Conservation (phyloP, 2,113 vertebrate genomes). For the Saccopteryx bilineata region DNA sequence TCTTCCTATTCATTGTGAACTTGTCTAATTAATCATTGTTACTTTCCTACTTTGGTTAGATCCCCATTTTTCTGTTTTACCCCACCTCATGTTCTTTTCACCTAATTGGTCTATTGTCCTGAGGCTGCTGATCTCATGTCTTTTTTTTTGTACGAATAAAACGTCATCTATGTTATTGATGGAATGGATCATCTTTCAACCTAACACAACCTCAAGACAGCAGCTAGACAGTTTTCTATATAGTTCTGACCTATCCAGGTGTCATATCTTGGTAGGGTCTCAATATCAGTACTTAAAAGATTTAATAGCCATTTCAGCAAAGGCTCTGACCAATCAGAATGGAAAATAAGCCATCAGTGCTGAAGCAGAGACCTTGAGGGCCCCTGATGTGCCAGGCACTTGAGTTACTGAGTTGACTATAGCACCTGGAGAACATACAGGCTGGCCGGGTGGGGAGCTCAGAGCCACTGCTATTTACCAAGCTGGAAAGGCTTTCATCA, state of each 20-base stretch:
- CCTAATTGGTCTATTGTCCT: neutral
- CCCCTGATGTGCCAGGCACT: neutral
- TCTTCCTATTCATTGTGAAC: neutral
- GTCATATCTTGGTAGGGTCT: constrained; percentile 8
- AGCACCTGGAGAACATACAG: neutral
- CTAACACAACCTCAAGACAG: neutral
- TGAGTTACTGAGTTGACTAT: neutral
- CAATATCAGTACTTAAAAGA: constrained; percentile 35
- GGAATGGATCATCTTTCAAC: neutral
- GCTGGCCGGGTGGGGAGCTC: neutral
- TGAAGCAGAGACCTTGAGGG: neutral
- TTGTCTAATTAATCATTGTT: neutral
- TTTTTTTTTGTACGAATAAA: neutral
- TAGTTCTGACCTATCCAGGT: neutral
- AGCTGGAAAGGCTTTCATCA: neutral
- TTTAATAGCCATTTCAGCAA: constrained; percentile 49
- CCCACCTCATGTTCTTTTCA: neutral
- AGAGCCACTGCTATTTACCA: neutral
- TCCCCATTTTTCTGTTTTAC: neutral
- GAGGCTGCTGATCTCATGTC: neutral
- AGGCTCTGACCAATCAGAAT: neutral
- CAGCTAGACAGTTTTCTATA: neutral
- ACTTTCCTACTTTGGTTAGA: neutral
- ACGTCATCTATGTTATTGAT: neutral
- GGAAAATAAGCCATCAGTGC: neutral